Base-by-base conservation (phyloP, 2,888 invertebrate genomes). In the Torymus auratus region DNA sequence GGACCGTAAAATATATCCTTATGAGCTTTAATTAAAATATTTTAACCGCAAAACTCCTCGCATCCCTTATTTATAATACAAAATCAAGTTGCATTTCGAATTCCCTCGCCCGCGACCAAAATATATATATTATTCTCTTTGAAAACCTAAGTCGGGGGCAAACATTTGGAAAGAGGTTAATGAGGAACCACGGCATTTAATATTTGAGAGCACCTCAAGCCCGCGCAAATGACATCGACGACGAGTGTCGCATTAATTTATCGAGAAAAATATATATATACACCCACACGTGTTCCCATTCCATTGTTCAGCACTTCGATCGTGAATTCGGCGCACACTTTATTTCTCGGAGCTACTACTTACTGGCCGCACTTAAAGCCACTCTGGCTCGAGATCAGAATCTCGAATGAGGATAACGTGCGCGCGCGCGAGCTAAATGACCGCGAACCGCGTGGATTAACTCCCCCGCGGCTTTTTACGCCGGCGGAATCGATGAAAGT, bases 321-420 rank as follows among this genome's bases (percentile, higher is more conserved):
- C 58, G 23, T 15, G 52, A 61, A 65, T 64, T 71, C 55, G 60
- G 17, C 55, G 55, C 64, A 20, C 17, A 50, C 41, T 58, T 58
- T 58, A 50, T 56, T 53, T 64, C 11, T 12, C 41, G 41, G 41
- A 41, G 41, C 7, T 41, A 41, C 7, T 7, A 5, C 7, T 5
- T 28, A 28, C 41, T 41, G 41, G 7, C 7, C 41, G 41, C 23
- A 60, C 58, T 67, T 72, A 52, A 62, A 74, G 73, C 67, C 60
- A 67, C 67, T 77, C 28, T 15, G n/a, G 23, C 68, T 62, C 72
- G 68, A 68, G 76, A 71, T 60, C 61, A 76, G 76, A 80, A 80
- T 80, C 56, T 58, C 62, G 15, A 68, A 72, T 72, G 76, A 76
- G 60, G 62, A 62, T 41, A 68, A 52, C 17, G 41, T 10, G 41